Base-by-base conservation (phyloP, 2,113 vertebrate species). In the Elephantulus edwardii region DNA sequence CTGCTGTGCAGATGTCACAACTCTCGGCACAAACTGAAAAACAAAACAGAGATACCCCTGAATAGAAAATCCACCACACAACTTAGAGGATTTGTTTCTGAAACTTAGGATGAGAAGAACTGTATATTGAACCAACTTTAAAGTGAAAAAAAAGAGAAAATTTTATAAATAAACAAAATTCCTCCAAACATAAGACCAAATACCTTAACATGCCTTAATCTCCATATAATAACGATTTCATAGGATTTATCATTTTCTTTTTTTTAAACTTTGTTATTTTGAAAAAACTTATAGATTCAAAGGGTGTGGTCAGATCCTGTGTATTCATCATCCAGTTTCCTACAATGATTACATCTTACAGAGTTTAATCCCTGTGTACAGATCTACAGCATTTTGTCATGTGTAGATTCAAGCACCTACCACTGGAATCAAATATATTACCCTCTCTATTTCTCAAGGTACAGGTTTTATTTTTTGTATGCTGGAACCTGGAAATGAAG, bases 1-100 rank as follows among this genome's bases (percentile, higher is more conserved):
- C 97, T 99, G 99, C 30, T 98, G 99, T 87, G 97, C 97, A 71
- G 98, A 97, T 50, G 98, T 98, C 88, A 99, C 83, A 33, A 98
- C 95, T 87, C 98, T 98, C 1, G 97, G 95, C 38, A 91, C 66
- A 9, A 97, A 96, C 98, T 99, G 87, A 68, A 97, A 96, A 87
- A 35, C 91, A 88, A 79, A 24, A 87, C 13, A 89, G 10, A 90
- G 75, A 85, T 8, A 91, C 1, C 14, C 2, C 46, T 38, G 64
- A 52, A 70, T 62, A 83, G 22, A 56, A 86, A 86, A 90, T 46
- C 33, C 48, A 74, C 11, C 11, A 75, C 60, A 81, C 74, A 60
- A 79, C 62, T 33, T 42, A 42, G 1, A 48, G 62, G 48, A 80
- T 78, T 83, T 77, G 60, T 14, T 71, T 87, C 62, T 89, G 7